Conservation (phyloP, 2,888 invertebrate genomes). For the Cyclophora albipunctata region DNA sequence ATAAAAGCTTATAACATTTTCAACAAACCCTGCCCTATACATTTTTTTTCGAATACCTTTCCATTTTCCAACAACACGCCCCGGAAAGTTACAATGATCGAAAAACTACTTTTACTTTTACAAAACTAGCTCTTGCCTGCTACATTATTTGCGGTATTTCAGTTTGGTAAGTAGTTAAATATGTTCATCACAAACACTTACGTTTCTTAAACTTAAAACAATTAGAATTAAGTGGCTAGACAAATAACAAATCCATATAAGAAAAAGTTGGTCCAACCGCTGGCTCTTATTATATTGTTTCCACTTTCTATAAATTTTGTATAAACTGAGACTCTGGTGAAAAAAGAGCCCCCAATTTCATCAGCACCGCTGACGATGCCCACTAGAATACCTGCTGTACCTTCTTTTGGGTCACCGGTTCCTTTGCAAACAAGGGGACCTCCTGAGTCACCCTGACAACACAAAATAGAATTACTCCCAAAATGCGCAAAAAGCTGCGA, state of each 20-base stretch:
- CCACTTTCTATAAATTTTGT: slow-evolving; percentile 7
- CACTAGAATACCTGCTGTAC: slow-evolving; percentile 31
- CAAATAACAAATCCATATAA: neutral
- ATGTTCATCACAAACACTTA: neutral
- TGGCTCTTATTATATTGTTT: too few species aligned
- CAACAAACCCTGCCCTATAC: too few species aligned
- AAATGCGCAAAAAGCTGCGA: slow-evolving; percentile 5
- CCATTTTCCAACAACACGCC: too few species aligned
- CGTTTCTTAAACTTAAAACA: neutral
- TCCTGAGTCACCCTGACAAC: slow-evolving; percentile 50
- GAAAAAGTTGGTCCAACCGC: too few species aligned
- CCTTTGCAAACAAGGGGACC: slow-evolving; percentile 44
- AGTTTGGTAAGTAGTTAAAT: neutral
- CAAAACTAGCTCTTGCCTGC: too few species aligned
- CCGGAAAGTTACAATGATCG: too few species aligned
- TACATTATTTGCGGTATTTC: too few species aligned
- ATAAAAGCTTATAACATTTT: too few species aligned
- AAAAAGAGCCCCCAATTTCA: slow-evolving; percentile 14
- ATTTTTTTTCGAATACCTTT: too few species aligned
- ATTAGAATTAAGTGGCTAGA: neutral
- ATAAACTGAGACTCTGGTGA: slow-evolving; percentile 31
- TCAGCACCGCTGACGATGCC: slow-evolving; percentile 19
- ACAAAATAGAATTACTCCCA: neutral
- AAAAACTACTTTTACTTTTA: too few species aligned
- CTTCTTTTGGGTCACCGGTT: slow-evolving; percentile 34